These are phyloP conservation scores for Leucophora obtusa DNA, from an alignment of 2,888 invertebrate genomes.

Conservation along the genomic window DNA sequence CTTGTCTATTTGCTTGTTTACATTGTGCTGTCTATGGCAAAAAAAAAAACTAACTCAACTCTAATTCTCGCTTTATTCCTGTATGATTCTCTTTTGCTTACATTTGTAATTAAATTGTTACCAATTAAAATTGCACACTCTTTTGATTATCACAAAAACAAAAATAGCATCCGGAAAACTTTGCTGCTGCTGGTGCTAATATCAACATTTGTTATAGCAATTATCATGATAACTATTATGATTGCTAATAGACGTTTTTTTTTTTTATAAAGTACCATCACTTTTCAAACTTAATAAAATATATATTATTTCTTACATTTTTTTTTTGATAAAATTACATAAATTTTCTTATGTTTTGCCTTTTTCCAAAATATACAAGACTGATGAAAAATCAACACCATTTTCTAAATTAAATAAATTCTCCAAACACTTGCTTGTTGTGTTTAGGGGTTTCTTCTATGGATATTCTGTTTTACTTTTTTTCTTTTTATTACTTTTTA, in stretches of 20 bases:
- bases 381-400: slow-evolving; percentile 73
- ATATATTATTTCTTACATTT: slow-evolving; percentile 7
- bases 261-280: background rate
- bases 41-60: slow-evolving; percentile 39
- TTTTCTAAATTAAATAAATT: slow-evolving; percentile 72
- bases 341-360: background rate
- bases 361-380: background rate
- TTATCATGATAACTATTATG: slow-evolving; percentile 56
- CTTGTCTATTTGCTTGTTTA: slow-evolving; percentile 48
- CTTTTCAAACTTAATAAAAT: slow-evolving; percentile 18
- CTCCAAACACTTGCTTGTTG: slow-evolving; percentile 49
- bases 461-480: background rate
- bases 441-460: slow-evolving; percentile 45
- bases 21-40: slow-evolving; percentile 57
- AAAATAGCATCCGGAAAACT: slow-evolving; percentile 39
- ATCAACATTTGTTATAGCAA: slow-evolving; percentile 51
- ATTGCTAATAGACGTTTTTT: background rate
- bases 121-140: slow-evolving; percentile 78
- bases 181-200: slow-evolving; percentile 37
- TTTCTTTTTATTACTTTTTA: slow-evolving; percentile 45
- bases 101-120: slow-evolving; percentile 76
- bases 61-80: slow-evolving; percentile 60
- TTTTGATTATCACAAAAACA: slow-evolving; percentile 75
- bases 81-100: slow-evolving; percentile 57
- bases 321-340: background rate